phyloP scores from a whole-genome alignment of 2,888 invertebrate species.

The Oxyscelio sp. region DNA sequence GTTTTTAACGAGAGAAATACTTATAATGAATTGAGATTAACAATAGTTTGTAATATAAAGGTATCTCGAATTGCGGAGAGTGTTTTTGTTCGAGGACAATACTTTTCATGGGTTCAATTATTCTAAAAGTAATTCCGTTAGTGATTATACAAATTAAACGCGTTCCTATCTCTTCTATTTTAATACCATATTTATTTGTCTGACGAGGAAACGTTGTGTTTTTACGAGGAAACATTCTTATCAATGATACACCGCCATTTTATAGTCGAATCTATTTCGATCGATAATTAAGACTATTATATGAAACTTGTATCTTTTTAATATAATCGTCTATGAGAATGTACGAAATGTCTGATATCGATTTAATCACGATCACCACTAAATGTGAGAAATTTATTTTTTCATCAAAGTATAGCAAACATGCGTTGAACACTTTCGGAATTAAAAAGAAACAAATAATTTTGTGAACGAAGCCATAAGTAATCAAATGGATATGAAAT shows the following conservation, averaged over 20 bases:
- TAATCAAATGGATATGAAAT: slow-evolving; percentile 22
- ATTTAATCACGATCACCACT: neutral
- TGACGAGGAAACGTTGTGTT: slow-evolving; percentile 31
- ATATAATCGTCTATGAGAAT: slow-evolving; percentile 26
- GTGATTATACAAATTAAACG: slow-evolving; percentile 14
- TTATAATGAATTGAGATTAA: slow-evolving; percentile 13
- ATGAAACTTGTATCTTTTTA: slow-evolving; percentile 36
- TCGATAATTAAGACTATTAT: slow-evolving; percentile 43
- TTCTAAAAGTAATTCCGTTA: slow-evolving; percentile 35
- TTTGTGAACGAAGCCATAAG: neutral
- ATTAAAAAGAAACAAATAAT: neutral
- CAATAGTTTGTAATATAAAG: slow-evolving; percentile 10
- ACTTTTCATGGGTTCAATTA: no score
- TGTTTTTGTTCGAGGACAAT: slow-evolving; percentile 3
- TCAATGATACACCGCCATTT: slow-evolving; percentile 49
- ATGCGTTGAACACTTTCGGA: neutral
- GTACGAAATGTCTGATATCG: slow-evolving; percentile 43
- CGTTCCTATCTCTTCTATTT: slow-evolving; percentile 44
- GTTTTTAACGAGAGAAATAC: slow-evolving; percentile 19
- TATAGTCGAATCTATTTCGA: slow-evolving; percentile 36
- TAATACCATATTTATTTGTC: slow-evolving; percentile 40
- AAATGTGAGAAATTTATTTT: neutral
- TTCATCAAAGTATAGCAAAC: neutral
- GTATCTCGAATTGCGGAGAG: neutral
- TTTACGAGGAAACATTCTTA: slow-evolving; percentile 40